Conservation (phyloP, 2,888 invertebrate genomes). For the Pristionchus japonicus region DNA sequence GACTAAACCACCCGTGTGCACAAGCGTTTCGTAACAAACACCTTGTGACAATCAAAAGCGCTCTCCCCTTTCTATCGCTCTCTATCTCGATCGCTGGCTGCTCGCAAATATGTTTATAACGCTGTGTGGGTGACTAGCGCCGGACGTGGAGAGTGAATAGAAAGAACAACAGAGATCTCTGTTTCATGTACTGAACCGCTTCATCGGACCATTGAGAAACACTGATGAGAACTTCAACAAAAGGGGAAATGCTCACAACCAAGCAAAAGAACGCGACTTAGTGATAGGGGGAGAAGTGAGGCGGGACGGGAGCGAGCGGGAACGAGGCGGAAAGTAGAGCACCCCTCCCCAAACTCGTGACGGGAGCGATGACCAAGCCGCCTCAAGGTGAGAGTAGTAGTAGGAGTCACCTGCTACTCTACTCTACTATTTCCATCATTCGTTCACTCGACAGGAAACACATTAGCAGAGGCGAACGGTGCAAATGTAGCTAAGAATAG, state of each 20-base stretch:
- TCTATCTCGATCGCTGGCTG: background rate
- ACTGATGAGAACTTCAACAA: background rate
- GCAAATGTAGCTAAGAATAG: too few relatives aligned
- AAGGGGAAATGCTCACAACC: too few relatives aligned
- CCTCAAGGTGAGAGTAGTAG: background rate
- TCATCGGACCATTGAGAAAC: background rate
- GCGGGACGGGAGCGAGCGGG: background rate
- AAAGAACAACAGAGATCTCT: background rate
- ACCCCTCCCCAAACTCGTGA: background rate
- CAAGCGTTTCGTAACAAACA: constrained; percentile 27
- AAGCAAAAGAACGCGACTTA: background rate
- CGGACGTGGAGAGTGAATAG: background rate
- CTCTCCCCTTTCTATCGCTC: background rate
- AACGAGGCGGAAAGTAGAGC: background rate
- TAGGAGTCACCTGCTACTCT: background rate
- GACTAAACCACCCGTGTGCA: background rate
- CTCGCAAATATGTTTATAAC: constrained; percentile 37
- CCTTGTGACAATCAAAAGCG: constrained; percentile 18
- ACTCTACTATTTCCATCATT: background rate
- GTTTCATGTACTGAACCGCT: background rate
- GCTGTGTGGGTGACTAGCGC: background rate
- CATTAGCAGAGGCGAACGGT: background rate
- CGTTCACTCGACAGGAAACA: background rate
- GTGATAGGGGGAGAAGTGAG: background rate
- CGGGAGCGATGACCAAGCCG: background rate